Percentiles rank a stretch among this genome's conserved stretches.
These are phyloP conservation scores for Macaria liturata DNA, from an alignment of 2,888 invertebrate species.

Conservation along the genomic window DNA sequence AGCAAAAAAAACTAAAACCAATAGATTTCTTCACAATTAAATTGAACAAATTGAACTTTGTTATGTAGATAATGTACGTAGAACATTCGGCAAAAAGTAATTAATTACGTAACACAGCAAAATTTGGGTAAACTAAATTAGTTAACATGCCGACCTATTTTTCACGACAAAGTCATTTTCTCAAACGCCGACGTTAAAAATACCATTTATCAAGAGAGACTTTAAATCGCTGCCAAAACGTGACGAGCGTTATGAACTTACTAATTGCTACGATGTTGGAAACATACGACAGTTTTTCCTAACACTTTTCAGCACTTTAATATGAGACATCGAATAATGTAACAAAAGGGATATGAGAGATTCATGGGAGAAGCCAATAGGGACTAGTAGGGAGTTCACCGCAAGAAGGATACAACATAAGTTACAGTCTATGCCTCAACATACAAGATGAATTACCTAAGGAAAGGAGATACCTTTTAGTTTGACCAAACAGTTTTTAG, in stretches of 20 bases:
- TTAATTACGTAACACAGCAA: too few species aligned
- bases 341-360: not conserved
- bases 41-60: too few species aligned
- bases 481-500: too few species aligned
- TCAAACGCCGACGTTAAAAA: constrained; percentile 31
- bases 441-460: too few species aligned
- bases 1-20: too few species aligned
- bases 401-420: too few species aligned
- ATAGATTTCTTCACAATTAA: too few species aligned
- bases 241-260: constrained; percentile 41
- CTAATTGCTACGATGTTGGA: constrained; percentile 40
- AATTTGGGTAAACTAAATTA: not conserved
- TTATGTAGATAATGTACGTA: not conserved
- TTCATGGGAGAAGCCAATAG: too few species aligned
- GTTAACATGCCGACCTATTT: constrained; percentile 15
- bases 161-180: constrained; percentile 16
- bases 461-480: too few species aligned
- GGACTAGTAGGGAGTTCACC: too few species aligned
- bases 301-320: constrained; percentile 19
- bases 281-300: constrained; percentile 12
- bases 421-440: too few species aligned
- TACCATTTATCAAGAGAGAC: constrained; percentile 38
- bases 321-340: constrained; percentile 3
- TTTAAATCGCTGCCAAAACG: constrained; percentile 42
- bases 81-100: not conserved